Base-by-base conservation (phyloP, 2,888 invertebrate species). In the Terebella lapidaria region DNA sequence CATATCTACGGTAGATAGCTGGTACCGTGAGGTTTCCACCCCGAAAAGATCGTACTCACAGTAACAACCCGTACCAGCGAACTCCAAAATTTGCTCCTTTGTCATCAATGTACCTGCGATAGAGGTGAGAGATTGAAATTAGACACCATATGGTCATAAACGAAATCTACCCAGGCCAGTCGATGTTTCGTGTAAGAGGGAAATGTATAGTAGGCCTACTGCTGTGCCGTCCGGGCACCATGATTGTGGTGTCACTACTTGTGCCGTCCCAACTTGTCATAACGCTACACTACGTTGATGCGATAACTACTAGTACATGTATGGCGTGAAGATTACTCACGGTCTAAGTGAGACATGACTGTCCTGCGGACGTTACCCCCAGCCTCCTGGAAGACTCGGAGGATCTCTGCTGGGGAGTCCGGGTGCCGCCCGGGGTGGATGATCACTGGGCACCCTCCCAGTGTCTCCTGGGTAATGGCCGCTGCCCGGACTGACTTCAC, bases 1-100 rank as follows among this genome's bases (percentile, higher is more conserved):
- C 89, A 91, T 90, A 71, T 90, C 88, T n/a, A n/a, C n/a, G 0
- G 75, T 71, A 0, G 84, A 81, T 0, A 89, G 80, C 74, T 90
- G 90, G 80, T 92, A 92, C 71, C 85, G 85, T 0, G 91, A 91
- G 25, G 86, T 86, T 74, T 92, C 92, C 0, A 83, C 83, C 0
- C 92, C 92, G 74, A 92, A 92, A 45, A 91, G 80, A 79, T 92
- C 92, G 71, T 87, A 88, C 72, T 92, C 91, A 63, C 89, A 86
- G 73, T 87, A 91, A 2, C 85, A 84, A 25, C 89, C 89, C 0
- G 54, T 27, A 25, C 86, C 82, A 0, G 90, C 85, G 73, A 91
- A 91, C 57, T 82, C 82, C 15, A 78, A 56, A 2, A 83, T 66
- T 10, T 71, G 61, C 3, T 73, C 75, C 2, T 73, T 63, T 2